These are phyloP conservation scores for Erythrocebus patas DNA, from an alignment of 2,113 vertebrate species.

Conservation along the genomic window DNA sequence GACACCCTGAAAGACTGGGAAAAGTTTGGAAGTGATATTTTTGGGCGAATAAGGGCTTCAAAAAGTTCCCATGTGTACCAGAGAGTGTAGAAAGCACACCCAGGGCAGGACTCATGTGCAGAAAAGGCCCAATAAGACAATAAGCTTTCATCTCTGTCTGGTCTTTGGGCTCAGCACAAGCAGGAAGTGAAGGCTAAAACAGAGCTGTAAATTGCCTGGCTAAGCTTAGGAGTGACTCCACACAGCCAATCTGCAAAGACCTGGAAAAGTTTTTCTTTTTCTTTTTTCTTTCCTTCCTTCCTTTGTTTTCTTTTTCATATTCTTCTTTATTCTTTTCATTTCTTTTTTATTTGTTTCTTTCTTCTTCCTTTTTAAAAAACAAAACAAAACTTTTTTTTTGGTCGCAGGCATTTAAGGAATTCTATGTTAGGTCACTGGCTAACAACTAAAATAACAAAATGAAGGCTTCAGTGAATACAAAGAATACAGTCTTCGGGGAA, in stretches of 20 bases:
- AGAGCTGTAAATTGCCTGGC: neutral
- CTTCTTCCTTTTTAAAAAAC: neutral
- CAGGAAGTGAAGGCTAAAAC: neutral
- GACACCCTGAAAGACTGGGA: neutral
- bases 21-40: neutral
- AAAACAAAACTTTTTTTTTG: neutral
- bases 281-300: neutral
- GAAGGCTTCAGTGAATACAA: neutral
- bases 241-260: neutral
- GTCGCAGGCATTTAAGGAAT: neutral
- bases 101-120: neutral
- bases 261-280: neutral
- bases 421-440: neutral
- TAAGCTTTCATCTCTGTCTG: neutral
- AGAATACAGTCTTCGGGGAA: neutral
- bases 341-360: neutral
- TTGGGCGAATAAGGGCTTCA: neutral
- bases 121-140: neutral
- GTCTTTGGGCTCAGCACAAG: neutral
- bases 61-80: neutral
- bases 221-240: neutral
- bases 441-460: conserved; percentile 1
- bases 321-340: neutral
- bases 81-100: neutral
- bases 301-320: neutral